Base-by-base conservation (phyloP, 2,888 invertebrate genomes). In the Hedychridium roseum region DNA sequence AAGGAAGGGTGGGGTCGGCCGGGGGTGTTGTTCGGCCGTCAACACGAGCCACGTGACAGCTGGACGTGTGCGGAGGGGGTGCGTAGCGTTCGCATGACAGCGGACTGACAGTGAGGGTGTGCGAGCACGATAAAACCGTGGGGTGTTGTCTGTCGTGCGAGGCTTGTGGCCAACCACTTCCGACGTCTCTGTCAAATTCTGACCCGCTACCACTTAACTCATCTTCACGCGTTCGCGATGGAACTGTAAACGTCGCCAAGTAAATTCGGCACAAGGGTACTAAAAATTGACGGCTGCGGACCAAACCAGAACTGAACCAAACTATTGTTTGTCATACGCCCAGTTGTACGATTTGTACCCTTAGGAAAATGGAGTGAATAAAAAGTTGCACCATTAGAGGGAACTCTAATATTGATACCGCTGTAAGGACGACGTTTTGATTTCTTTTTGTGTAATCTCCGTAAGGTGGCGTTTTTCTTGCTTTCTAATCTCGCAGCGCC, bases 121-220 rank as follows among this genome's bases (percentile, higher is more conserved):
- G 73, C 68, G 69, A 73, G 71, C 60, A 54, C 63, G 69, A 57
- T 59, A 64, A 67, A 68, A 64, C 62, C 57, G 64, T 59, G 73
- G 70, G 69, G n/a, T n/a, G n/a, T n/a, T 68, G 70, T 58, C 60
- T 53, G 55, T 43, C 36, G 45, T 58, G 54, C 58, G 57, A 55
- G 60, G 62, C 60, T 62, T 64, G 66, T 50, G 75, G 73, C 64
- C 48, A 66, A 70, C 75, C 76, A 64, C 76, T 73, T 70, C 74
- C 73, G 76, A 74, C 74, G 49, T 57, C 64, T 47, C 43, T 48
- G 54, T 60, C 54, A 54, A 57, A 45, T 60, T 51, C 43, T 51
- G 57, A 35, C 16, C 43, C 54, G 45, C 41, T 32, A 30, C 32
- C 7, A 12, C 7, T 23, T 17, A 7, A 26, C 21, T 11, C 11